Percentiles rank a stretch among this genome's conserved stretches.
Evolutionary conservation across 2,113 vertebrate species (phyloP).

Genomic region (Neolamprologus ventralis): DNA sequence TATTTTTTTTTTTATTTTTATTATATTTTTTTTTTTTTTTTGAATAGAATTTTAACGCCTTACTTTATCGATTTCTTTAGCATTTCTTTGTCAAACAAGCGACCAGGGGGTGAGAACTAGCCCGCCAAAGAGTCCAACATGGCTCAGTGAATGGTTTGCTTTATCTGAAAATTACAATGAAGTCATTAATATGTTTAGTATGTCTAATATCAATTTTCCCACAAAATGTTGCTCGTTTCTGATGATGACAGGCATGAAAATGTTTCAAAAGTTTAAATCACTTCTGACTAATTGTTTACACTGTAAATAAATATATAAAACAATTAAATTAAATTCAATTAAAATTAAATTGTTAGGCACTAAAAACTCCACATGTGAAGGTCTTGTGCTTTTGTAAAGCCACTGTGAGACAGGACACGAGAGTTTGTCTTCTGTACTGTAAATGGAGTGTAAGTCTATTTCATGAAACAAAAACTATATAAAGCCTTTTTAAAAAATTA

Average conservation of each 20-base stretch:
- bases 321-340: too few species aligned
- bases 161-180: background rate
- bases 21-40: too few species aligned
- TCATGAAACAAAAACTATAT: background rate
- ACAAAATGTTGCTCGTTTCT: background rate
- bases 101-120: background rate
- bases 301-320: background rate
- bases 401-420: background rate
- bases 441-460: background rate
- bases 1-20: too few species aligned
- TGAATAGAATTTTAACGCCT: background rate
- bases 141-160: background rate
- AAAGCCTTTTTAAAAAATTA: background rate
- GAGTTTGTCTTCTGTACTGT: background rate
- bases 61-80: background rate
- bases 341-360: background rate
- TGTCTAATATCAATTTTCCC: background rate
- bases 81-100: background rate
- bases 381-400: background rate
- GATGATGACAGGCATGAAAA: background rate
- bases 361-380: background rate
- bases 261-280: background rate
- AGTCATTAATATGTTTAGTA: background rate
- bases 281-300: background rate
- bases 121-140: background rate